A percentile compares a stretch with the other conserved stretches of the same genome.
phyloP scores from a whole-genome alignment of 2,888 invertebrate genomes.

The Campoletis raptor region DNA sequence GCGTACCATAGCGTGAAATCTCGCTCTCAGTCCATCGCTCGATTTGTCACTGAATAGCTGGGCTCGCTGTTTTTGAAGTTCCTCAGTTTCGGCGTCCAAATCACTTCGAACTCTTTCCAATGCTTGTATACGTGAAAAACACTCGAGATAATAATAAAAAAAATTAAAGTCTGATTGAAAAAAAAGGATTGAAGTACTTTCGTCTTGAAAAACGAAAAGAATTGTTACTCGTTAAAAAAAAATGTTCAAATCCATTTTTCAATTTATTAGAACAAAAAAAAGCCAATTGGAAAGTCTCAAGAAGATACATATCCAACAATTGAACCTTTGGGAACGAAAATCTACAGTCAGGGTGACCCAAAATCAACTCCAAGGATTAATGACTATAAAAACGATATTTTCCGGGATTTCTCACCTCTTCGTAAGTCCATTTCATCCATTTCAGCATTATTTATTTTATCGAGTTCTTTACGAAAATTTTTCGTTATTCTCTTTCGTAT shows the following conservation, averaged over 20 bases:
- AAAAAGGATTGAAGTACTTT: not conserved
- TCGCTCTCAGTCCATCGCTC: slow-evolving; percentile 74
- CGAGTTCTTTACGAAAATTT: slow-evolving; percentile 93
- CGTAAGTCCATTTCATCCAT: slow-evolving; percentile 93
- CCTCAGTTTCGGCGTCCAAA: slow-evolving; percentile 86
- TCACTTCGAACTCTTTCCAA: slow-evolving; percentile 89
- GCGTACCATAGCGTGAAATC: slow-evolving; percentile 78
- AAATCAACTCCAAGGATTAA: not conserved
- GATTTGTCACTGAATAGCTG: slow-evolving; percentile 68
- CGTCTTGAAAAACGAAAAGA: no score
- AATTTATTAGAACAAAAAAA: no score
- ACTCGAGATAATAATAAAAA: slow-evolving; percentile 18
- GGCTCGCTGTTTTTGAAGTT: slow-evolving; percentile 72
- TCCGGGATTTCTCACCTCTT: slow-evolving; percentile 86
- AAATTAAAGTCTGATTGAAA: not conserved
- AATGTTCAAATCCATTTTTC: no score
- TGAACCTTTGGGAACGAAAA: not conserved
- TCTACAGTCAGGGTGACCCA: not conserved
- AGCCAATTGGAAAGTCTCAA: no score
- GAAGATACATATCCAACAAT: not conserved
- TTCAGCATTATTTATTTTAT: slow-evolving; percentile 93
- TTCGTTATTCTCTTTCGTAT: slow-evolving; percentile 93
- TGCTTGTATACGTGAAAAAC: slow-evolving; percentile 85
- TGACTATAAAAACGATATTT: not conserved
- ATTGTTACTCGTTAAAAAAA: no score